Conservation (phyloP, 2,888 invertebrate genomes). For the Harpagoxenus sublaevis region DNA sequence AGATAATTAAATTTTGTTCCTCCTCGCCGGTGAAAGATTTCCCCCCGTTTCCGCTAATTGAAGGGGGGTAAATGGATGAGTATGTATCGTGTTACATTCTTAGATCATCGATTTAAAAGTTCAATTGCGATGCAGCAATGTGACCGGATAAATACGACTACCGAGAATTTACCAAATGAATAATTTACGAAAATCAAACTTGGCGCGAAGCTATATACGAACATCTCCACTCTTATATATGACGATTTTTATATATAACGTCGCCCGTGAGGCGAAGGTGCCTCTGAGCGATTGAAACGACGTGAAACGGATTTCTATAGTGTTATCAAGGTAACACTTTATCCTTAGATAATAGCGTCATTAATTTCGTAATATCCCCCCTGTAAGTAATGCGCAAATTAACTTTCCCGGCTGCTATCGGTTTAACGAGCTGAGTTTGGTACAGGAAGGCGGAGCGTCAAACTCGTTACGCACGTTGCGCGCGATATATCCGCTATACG, state of each 20-base stretch:
- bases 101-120: conserved; percentile 6
- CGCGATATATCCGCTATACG: conserved; percentile 39
- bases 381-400: conserved; percentile 52
- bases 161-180: not conserved
- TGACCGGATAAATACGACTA: not conserved
- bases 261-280: not conserved
- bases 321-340: conserved; percentile 29
- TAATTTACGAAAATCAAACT: not conserved
- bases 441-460: conserved; percentile 45
- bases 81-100: conserved; percentile 13
- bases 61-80: conserved; percentile 13
- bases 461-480: conserved; percentile 54
- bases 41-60: conserved; percentile 30
- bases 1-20: conserved; percentile 35
- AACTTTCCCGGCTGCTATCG: conserved; percentile 56
- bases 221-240: not conserved
- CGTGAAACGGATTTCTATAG: conserved; percentile 34
- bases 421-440: conserved; percentile 58
- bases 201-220: not conserved
- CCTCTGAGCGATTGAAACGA: conserved; percentile 23
- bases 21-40: conserved; percentile 22
- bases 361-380: conserved; percentile 51
- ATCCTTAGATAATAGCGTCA: conserved; percentile 53
- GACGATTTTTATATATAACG: not conserved
- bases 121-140: not conserved